These are phyloP conservation scores for Didymodactylos carnosus DNA, from an alignment of 2,888 invertebrate species.

Conservation along the genomic window DNA sequence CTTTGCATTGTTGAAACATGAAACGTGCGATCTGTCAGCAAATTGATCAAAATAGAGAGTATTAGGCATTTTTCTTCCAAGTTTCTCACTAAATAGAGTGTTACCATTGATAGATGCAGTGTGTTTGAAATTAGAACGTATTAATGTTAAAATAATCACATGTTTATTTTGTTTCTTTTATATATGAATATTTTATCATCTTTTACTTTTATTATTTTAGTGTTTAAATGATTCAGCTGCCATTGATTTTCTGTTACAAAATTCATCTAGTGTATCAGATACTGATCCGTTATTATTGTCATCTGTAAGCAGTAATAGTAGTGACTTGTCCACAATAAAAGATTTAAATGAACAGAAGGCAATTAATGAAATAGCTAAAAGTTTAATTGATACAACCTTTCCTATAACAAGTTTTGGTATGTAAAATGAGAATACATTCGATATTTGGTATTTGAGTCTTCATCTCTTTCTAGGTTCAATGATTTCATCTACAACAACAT, in stretches of 20 bases:
- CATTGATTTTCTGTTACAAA: not conserved
- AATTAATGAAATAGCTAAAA: not conserved
- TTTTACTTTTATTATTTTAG: too few relatives aligned
- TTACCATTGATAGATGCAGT: too few relatives aligned
- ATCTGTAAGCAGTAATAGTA: not conserved
- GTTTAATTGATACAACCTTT: not conserved
- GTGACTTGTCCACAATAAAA: too few relatives aligned
- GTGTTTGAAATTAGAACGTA: too few relatives aligned
- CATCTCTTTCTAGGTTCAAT: not conserved
- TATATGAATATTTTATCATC: too few relatives aligned
- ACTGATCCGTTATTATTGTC: not conserved
- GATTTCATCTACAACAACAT: not conserved
- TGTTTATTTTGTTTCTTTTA: not conserved
- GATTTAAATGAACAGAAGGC: not conserved
- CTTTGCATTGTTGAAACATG: too few relatives aligned
- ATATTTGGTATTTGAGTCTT: not conserved
- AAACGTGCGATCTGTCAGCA: too few relatives aligned
- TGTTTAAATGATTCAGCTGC: not conserved
- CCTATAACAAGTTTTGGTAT: not conserved
- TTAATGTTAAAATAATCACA: not conserved
- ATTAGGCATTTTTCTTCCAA: too few relatives aligned
- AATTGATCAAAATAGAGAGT: too few relatives aligned
- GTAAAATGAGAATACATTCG: too few relatives aligned
- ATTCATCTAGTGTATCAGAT: not conserved
- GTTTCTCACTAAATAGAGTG: too few relatives aligned